Percentiles rank a stretch among this genome's conserved stretches.
Conservation (phyloP, 2,888 invertebrate genomes). For the Stratiomys singularior region DNA sequence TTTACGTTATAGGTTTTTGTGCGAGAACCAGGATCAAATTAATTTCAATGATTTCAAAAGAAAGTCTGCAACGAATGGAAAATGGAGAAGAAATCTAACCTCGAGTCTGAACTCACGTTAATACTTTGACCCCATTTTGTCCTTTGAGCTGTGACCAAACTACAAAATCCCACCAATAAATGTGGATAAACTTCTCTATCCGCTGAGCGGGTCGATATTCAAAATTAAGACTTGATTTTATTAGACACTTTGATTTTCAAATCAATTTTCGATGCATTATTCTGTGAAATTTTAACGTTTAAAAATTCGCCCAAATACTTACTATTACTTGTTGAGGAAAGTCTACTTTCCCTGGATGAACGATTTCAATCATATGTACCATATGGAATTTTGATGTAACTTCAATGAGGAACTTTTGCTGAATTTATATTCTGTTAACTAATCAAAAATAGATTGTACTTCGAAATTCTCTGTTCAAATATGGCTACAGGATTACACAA, state of each 20-base stretch:
- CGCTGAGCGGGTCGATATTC: conserved; percentile 28
- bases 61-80: no score
- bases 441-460: neutral
- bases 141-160: neutral
- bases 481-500: conserved; percentile 25
- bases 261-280: no score
- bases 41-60: no score
- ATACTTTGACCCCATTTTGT: conserved; percentile 26
- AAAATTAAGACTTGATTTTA: neutral
- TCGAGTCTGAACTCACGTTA: no score
- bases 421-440: neutral
- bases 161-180: neutral
- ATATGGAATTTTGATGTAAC: conserved; percentile 71
- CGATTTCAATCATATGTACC: conserved; percentile 84
- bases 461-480: neutral
- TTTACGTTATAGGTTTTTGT: no score
- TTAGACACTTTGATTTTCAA: no score
- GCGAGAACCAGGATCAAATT: no score
- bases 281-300: no score
- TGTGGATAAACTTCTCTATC: neutral
- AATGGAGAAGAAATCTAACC: no score
- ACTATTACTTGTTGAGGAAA: conserved; percentile 80
- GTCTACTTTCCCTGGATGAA: conserved; percentile 82
- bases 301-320: conserved; percentile 66
- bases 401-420: conserved; percentile 26